These are phyloP conservation scores for Harlomillsia oculata DNA, from an alignment of 1,140 invertebrate species.

Conservation along the genomic window DNA sequence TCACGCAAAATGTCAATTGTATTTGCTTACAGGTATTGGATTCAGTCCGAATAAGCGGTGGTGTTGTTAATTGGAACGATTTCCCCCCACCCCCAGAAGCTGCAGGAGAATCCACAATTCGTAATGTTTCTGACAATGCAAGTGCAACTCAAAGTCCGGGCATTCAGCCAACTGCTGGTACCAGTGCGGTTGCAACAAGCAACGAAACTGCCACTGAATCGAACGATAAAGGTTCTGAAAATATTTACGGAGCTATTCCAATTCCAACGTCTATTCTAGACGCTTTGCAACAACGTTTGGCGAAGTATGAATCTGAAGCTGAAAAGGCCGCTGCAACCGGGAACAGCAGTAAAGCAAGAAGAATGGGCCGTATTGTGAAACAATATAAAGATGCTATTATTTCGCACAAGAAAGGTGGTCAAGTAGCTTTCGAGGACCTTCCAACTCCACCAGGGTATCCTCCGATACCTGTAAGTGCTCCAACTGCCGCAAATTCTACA, in stretches of 20 bases:
- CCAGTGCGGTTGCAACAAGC: not conserved
- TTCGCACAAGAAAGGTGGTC: conserved; percentile 60
- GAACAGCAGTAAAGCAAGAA: conserved; percentile 72
- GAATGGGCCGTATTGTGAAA: conserved; percentile 84
- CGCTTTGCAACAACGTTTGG: conserved; percentile 70
- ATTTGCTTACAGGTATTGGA: too few relatives aligned
- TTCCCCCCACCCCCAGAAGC: conserved; percentile 77
- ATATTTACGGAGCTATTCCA: conserved; percentile 39
- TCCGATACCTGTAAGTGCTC: conserved; percentile 42
- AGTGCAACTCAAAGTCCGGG: too few relatives aligned
- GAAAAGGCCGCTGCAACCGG: conserved; percentile 61
- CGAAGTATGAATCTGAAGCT: conserved; percentile 60
- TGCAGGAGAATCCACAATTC: too few relatives aligned
- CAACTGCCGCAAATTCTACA: conserved; percentile 22
- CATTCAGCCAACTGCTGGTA: not conserved
- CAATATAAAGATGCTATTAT: conserved; percentile 87
- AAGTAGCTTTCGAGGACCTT: conserved; percentile 69
- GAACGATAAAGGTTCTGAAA: too few relatives aligned
- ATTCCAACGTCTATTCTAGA: conserved; percentile 55
- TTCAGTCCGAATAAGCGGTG: conserved; percentile 57
- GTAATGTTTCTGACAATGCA: too few relatives aligned
- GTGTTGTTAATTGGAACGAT: conserved; percentile 68
- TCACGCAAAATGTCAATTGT: not conserved
- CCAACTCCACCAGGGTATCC: conserved; percentile 68
- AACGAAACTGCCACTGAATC: not conserved